Evolutionary conservation across 2,113 vertebrate species (phyloP), one percentile per base, ranked within the genome.

Genomic region (Siniperca chuatsi): DNA sequence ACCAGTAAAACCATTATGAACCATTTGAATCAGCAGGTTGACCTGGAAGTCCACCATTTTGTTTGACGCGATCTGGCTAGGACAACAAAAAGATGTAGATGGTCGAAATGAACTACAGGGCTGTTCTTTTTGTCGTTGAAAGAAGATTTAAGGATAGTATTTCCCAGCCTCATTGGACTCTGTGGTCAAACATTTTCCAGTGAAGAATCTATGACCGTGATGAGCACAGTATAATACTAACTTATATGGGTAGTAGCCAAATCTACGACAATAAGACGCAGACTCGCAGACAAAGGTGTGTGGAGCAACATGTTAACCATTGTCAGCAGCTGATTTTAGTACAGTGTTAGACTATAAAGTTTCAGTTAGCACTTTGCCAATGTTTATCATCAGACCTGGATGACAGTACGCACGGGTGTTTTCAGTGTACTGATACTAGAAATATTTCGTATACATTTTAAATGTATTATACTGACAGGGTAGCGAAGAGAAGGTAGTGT

Each of bases 221-320:
- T 16, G 42, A 82, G 29, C 55, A 42, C 57, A 50, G 18, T 55
- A 20, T 58, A 23, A 25, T 1, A 68, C 23, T n/a, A 25, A 48
- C 23, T 10, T 46, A 42, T 25, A 21, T 2, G 21, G 6, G 42
- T 44, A 11, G 20, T 46, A 58, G 42, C 70, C 54, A 68, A 78
- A 82, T 72, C 70, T 58, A 74, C 37, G 18, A 83, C 37, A 76
- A n/a, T 5, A 70, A 54, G 67, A 84, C 11, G 18, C 79, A 61
- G 73, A 57, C 1, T 73, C 6, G 29, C 0, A 74, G 52, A 20
- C 1, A 66, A 11, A 50, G 11, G 0, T 18, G 50, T 29, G 48
- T 76, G 70, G 68, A 25, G 15, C 13, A 29, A 21, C 44, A 16
- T 61, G 20, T 35, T 29, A 46, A 8, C 48, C 12, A 4, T 16